phyloP scores from a whole-genome alignment of 2,797 vertebrate species.

The Notoglanidium macrostoma region DNA sequence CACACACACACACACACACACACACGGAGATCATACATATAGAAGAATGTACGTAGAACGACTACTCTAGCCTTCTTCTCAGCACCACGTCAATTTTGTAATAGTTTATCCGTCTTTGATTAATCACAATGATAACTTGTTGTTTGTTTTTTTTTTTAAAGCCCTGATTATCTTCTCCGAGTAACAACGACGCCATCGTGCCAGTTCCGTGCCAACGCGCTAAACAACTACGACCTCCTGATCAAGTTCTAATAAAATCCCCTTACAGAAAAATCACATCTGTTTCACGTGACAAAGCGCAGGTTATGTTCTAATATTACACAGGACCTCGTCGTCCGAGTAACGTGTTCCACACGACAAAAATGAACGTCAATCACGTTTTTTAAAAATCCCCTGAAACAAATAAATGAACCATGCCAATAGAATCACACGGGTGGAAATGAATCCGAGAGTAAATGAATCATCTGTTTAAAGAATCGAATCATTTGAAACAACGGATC shows the following conservation, averaged over 20 bases:
- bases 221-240: conserved; percentile 40
- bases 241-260: conserved; percentile 21
- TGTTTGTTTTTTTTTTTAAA: not conserved
- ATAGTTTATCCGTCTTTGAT: not conserved
- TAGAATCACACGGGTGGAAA: not conserved
- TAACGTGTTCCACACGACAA: not conserved
- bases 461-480: too few species aligned
- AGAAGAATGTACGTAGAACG: conserved; percentile 41
- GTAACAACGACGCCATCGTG: not conserved
- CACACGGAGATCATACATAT: not conserved
- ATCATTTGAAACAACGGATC: too few species aligned
- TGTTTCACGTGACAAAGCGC: not conserved
- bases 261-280: not conserved
- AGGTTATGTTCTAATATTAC: not conserved
- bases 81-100: not conserved
- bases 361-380: not conserved
- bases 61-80: conserved; percentile 27
- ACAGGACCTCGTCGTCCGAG: not conserved
- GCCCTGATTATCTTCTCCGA: not conserved
- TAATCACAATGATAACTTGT: not conserved
- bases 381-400: not conserved
- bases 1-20: not conserved
- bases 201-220: not conserved
- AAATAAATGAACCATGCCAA: not conserved
- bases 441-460: too few species aligned